Evolutionary conservation across 2,797 vertebrate species (phyloP), one percentile per base, ranked within the genome.

Genomic region (Hippocampus kuda): DNA sequence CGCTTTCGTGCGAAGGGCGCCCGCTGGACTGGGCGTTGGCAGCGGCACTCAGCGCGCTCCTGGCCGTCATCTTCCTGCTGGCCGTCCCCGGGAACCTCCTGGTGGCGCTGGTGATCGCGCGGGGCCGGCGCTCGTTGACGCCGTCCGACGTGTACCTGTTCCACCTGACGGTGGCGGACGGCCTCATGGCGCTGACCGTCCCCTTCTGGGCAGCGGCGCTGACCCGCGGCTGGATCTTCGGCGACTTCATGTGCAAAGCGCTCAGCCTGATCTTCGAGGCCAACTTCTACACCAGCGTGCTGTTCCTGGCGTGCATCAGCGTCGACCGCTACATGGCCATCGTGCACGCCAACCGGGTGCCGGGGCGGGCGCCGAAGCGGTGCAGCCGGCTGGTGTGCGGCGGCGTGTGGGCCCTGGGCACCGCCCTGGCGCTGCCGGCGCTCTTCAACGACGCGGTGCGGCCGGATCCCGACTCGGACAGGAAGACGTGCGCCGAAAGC

Each of bases 261-360:
- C 62, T 90, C 65, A 86, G 20, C 75, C 44, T 92, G 1, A 2
- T 87, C 30, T 73, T 76, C 1, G 88, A 91, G 2, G 75, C 87
- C 1, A 93, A 88, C 81, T 91, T 92, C 84, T 92, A 91, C 85
- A 92, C 88, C 80, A 91, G 91, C 81, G 90, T 92, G 67, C 78
- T 93, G 62, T 91, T 93, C 70, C 77, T 93, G 72, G 88, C 83
- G 2, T 92, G 91, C 10, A 93, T 93, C 20, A 93, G 92, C 69
- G 27, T 92, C 0, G 92, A 93, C 15, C 91, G 92, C 4, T 92
- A 90, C 27, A 81, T 89, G 4, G 88, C 87, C 46, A 91, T 93
- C 0, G 91, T 93, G 44, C 80, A 15, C 0, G 81, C 91, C 61
- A 75, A 72, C 3, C 83, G 87, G 42, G 70, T 68, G 0, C 49